Evolutionary conservation across 2,888 invertebrate species (phyloP).

Genomic region (Andrena praecox): DNA sequence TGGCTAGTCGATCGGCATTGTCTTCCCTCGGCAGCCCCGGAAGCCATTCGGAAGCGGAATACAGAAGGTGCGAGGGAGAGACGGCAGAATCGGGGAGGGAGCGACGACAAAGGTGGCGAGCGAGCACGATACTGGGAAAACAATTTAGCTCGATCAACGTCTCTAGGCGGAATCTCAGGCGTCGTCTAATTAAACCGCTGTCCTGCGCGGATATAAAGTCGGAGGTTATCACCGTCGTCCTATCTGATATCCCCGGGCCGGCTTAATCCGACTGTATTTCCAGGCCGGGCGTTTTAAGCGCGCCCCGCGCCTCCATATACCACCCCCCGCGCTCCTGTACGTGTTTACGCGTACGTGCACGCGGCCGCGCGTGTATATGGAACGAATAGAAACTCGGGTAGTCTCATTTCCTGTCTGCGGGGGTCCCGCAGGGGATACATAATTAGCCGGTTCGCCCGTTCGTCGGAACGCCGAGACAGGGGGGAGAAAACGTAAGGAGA

Average conservation of each 20-base stretch:
- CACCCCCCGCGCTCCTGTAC: slow-evolving; percentile 41
- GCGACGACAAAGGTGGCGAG: slow-evolving; percentile 44
- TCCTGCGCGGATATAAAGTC: slow-evolving; percentile 82
- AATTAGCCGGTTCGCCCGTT: slow-evolving; percentile 82
- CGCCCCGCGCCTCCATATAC: slow-evolving; percentile 10
- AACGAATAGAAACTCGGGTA: slow-evolving; percentile 78
- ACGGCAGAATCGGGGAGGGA: slow-evolving; percentile 11
- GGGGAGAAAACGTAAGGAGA: slow-evolving; percentile 38
- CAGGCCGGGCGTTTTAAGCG: slow-evolving; percentile 65
- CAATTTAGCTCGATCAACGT: slow-evolving; percentile 85
- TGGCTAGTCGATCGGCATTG: slow-evolving; percentile 82
- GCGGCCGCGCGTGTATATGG: slow-evolving; percentile 43
- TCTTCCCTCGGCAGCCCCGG: slow-evolving; percentile 72
- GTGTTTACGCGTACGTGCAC: slow-evolving; percentile 34
- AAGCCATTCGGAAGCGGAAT: slow-evolving; percentile 65
- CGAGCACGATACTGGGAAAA: slow-evolving; percentile 75
- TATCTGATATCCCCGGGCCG: slow-evolving; percentile 75
- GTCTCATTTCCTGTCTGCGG: slow-evolving; percentile 84
- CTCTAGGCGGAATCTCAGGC: slow-evolving; percentile 81
- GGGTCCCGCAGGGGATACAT: slow-evolving; percentile 82
- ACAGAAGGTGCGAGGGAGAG: slow-evolving; percentile 17
- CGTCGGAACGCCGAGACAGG: slow-evolving; percentile 54
- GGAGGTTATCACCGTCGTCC: slow-evolving; percentile 79
- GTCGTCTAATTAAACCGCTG: slow-evolving; percentile 84
- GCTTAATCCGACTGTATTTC: slow-evolving; percentile 80